Evolutionary conservation across 2,888 invertebrate species (phyloP).

Genomic region (Parapristionchus giblindavisi): DNA sequence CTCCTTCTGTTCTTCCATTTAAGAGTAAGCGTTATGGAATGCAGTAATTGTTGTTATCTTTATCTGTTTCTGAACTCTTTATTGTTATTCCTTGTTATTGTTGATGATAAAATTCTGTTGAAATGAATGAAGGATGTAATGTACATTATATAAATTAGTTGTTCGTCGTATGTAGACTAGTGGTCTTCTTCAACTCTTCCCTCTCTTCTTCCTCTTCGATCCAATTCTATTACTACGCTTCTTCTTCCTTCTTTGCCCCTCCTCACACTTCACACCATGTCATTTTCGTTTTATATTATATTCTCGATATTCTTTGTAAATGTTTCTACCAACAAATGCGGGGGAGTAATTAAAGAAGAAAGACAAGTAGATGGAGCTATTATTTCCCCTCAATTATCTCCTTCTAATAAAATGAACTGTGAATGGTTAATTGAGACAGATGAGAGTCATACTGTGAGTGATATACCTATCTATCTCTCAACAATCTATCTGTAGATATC

Average conservation of each 20-base stretch:
- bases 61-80: neutral
- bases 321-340: too few species aligned
- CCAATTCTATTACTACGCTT: neutral
- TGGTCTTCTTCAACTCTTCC: neutral
- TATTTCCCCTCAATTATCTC: too few species aligned
- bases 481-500: too few species aligned
- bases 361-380: too few species aligned
- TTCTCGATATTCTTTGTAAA: too few species aligned
- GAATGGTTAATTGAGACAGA: too few species aligned
- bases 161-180: neutral
- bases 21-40: conserved; percentile 13
- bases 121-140: neutral
- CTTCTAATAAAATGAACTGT: too few species aligned
- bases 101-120: neutral
- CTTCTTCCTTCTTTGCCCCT: neutral
- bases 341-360: too few species aligned
- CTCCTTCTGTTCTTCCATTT: conserved; percentile 9
- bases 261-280: too few species aligned
- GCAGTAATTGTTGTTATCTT: conserved; percentile 4
- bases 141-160: neutral
- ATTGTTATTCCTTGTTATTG: conserved; percentile 6
- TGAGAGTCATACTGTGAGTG: too few species aligned
- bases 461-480: too few species aligned
- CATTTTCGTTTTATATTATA: too few species aligned
- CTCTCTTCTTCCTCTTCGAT: neutral